A percentile compares a stretch with the other conserved stretches of the same genome.
Conservation (phyloP, 2,113 vertebrate genomes). For the Furnarius figulus region DNA sequence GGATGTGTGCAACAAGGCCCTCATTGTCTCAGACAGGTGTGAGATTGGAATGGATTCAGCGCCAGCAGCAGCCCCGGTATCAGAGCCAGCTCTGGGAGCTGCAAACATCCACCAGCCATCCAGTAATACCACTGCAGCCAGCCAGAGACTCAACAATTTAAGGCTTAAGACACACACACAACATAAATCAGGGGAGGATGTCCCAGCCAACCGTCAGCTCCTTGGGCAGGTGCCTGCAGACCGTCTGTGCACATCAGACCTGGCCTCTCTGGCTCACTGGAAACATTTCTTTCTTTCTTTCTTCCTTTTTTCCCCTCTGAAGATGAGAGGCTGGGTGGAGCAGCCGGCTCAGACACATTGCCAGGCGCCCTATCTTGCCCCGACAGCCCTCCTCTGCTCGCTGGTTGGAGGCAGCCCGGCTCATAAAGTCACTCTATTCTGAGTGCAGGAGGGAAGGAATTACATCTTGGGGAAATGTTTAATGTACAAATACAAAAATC, state of each 20-base stretch:
- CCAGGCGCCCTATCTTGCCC: slow-evolving; percentile 78
- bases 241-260: slow-evolving; percentile 76
- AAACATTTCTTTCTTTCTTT: slow-evolving; percentile 35
- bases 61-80: slow-evolving; percentile 74
- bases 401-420: slow-evolving; percentile 47
- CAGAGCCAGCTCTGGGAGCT: slow-evolving; percentile 75
- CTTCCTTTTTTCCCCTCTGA: neutral
- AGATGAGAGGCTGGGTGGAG: slow-evolving; percentile 79
- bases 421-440: neutral
- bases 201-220: slow-evolving; percentile 75
- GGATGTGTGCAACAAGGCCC: slow-evolving; percentile 78
- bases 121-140: slow-evolving; percentile 75
- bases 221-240: slow-evolving; percentile 79
- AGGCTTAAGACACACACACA: slow-evolving; percentile 74
- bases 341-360: slow-evolving; percentile 63
- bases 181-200: slow-evolving; percentile 80
- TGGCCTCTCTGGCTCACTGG: slow-evolving; percentile 74
- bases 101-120: slow-evolving; percentile 72
- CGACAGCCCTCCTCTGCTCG: slow-evolving; percentile 46
- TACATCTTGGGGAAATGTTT: slow-evolving; percentile 50
- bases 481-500: slow-evolving; percentile 52
- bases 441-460: slow-evolving; percentile 24
- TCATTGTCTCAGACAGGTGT: slow-evolving; percentile 87
- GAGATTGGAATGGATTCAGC: slow-evolving; percentile 72
- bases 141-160: slow-evolving; percentile 79